Percentiles rank a stretch among this genome's conserved stretches.
Conservation (phyloP, 2,888 invertebrate genomes). For the Sympetrum striolatum region DNA sequence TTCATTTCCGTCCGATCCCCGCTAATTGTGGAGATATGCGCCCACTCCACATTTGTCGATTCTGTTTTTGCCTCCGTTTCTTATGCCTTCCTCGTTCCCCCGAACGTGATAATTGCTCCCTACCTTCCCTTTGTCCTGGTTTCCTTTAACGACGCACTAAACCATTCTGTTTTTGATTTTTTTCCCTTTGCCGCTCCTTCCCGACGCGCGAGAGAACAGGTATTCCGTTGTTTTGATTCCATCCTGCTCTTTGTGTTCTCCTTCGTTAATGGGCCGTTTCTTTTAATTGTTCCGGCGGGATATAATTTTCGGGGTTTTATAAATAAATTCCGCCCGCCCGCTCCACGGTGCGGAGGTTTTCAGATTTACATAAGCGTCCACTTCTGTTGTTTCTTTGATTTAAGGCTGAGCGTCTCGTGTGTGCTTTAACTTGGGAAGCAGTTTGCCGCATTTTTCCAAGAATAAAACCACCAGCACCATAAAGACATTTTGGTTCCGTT, state of each 20-base stretch:
- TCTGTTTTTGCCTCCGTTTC: background rate
- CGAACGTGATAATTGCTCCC: background rate
- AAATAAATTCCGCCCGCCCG: background rate
- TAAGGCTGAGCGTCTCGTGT: too few species aligned
- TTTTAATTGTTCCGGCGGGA: background rate
- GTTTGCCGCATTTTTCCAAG: too few species aligned
- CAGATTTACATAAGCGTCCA: too few species aligned
- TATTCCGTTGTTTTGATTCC: background rate
- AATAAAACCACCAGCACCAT: too few species aligned
- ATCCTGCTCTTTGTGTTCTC: background rate
- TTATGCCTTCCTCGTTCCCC: background rate
- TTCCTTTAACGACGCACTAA: background rate
- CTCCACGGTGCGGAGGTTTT: too few species aligned
- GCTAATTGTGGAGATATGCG: background rate
- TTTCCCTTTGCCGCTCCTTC: background rate
- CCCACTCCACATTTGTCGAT: background rate
- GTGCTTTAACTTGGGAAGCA: too few species aligned
- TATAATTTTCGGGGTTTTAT: background rate
- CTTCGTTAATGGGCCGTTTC: background rate
- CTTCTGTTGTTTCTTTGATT: too few species aligned
- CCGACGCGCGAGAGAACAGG: background rate
- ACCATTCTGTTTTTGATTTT: background rate
- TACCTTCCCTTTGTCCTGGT: background rate
- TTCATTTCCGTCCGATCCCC: background rate
- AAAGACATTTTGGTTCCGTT: too few species aligned